Base-by-base conservation (phyloP, 2,888 invertebrate species). In the Ophraella communa region DNA sequence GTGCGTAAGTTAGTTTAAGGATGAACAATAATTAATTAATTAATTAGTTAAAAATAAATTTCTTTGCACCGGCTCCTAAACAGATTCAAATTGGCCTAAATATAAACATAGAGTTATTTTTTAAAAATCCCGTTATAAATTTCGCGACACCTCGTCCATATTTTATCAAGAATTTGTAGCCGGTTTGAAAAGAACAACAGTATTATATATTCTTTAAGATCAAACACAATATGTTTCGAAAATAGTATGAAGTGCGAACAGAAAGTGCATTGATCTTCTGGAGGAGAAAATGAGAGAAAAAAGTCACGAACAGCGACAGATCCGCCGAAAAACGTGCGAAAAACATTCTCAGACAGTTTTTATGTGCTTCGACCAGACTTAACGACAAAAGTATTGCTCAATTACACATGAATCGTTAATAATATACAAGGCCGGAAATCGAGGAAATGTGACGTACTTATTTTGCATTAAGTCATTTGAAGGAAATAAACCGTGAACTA, bases 331-430 rank as follows among this genome's bases (percentile, higher is more conserved):
- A 52, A 65, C 56, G 60, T 51, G 51, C 51, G 60, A 60, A 61
- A 67, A 58, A 67, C 61, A 62, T 64, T 64, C 67, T 62, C 67
- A 67, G 65, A 65, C 64, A 67, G 58, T 62, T 68, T 71, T 69
- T 68, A 68, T 61, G 66, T 62, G 45, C 61, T 64, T 47, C 60
- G 68, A 66, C 62, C 63, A 58, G 54, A 63, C 66, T 66, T 63
- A 67, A 67, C 64, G 71, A 69, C 68, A 65, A 63, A 71, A 68
- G 64, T 66, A 67, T 69, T 68, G 66, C 68, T 64, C 68, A 68
- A 71, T 69, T 66, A 64, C 64, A 54, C 44, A 62, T 59, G 53
- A 57, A 51, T 54, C 55, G 49, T 58, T 47, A 63, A n/a, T n/a
- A n/a, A 63, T 66, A 54, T 64, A 24, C 11, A 62, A 54, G 47